Base-by-base conservation (phyloP, 2,113 vertebrate genomes). In the Eclectus roratus region DNA sequence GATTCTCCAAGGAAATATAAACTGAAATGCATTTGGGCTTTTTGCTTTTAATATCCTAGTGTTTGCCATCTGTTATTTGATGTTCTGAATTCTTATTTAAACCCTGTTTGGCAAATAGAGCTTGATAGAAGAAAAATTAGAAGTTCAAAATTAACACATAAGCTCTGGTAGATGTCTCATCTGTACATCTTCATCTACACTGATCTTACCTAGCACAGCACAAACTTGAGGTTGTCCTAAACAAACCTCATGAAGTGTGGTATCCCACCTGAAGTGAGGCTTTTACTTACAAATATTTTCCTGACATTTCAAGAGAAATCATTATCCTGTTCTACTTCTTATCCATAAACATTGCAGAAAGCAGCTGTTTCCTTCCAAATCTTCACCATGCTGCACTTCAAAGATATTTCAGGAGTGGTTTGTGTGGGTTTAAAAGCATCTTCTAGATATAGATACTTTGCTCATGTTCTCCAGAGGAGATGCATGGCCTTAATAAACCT, bases 51-150 rank as follows among this genome's bases (percentile, higher is more conserved):
- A 91, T 93, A 92, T 96, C 69, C 25, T 44, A 52, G 21, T 72
- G 88, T 84, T 96, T 96, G 60, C 64, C 33, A 64, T 93, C 85
- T 74, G 56, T 90, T 94, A 93, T 95, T 95, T 96, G 92, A 93
- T 92, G 90, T 90, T 94, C 82, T 80, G 85, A 94, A 41, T 88
- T 96, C 84, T 93, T 94, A 93, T 94, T 96, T 93, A 95, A 97
- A 86, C 27, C 4, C 31, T 78, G 43, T 88, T 93, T 88, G 85
- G 74, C 77, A 86, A 96, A 96, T 44, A 93, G 72, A 68, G 41
- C 53, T 92, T 4, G 3, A 64, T 1, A 69, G 41, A 74, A 90
- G 56, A 71, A 92, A 93, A 92, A 84, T 35, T 55, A 79, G 60
- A 78, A 94, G 82, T 86, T 88, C 50, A 68, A 90, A 78, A 86